phyloP scores from a whole-genome alignment of 2,113 vertebrate species.

The Axis porcinus region DNA sequence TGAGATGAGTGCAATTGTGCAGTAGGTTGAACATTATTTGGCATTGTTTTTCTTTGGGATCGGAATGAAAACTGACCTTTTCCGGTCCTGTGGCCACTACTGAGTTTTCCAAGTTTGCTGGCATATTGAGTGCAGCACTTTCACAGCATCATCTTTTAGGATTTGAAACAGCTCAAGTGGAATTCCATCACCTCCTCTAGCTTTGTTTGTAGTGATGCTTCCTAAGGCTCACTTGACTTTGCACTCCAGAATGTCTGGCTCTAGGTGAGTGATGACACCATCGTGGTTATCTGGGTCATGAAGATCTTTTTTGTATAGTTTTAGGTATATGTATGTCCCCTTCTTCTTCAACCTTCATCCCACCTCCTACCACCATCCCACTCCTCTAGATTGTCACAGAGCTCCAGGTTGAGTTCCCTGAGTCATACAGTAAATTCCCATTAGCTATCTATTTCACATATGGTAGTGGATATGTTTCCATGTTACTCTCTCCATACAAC shows the following conservation, averaged over 20 bases:
- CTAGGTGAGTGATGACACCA: not conserved
- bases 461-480: not conserved
- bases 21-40: not conserved
- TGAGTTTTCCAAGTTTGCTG: not conserved
- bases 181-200: not conserved
- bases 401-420: not conserved
- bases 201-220: not conserved
- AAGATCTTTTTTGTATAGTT: not conserved
- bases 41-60: not conserved
- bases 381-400: not conserved
- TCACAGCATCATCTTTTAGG: not conserved
- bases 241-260: not conserved
- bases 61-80: not conserved
- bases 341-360: not conserved
- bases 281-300: not conserved
- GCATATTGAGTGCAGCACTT: not conserved
- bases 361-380: not conserved
- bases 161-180: not conserved
- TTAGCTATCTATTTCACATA: not conserved
- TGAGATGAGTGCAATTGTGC: not conserved
- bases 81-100: not conserved
- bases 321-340: not conserved
- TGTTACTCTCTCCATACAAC: not conserved
- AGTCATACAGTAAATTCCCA: not conserved
- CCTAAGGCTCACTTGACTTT: not conserved